phyloP scores from a whole-genome alignment of 2,888 invertebrate species.

The Drosophila siamana region DNA sequence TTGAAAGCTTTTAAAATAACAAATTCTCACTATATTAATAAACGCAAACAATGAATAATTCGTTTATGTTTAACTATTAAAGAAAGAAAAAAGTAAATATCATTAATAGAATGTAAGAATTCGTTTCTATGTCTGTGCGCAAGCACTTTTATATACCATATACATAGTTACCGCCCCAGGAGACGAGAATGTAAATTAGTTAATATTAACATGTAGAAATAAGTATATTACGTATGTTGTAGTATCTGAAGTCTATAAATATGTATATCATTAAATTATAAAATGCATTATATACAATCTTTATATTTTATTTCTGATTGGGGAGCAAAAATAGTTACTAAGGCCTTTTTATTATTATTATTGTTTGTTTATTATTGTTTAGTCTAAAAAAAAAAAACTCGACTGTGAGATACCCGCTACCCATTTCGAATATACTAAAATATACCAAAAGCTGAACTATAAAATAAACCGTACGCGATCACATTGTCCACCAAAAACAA shows the following conservation, averaged over 20 bases:
- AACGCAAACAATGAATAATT: slow-evolving; percentile 46
- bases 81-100: slow-evolving; percentile 9
- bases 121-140: slow-evolving; percentile 51
- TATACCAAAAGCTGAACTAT: too few relatives aligned
- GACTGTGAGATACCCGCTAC: too few relatives aligned
- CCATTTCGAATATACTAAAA: too few relatives aligned
- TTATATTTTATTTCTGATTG: neutral
- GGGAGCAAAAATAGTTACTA: too few relatives aligned
- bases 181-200: slow-evolving; percentile 59
- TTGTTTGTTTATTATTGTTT: too few relatives aligned
- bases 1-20: slow-evolving; percentile 74
- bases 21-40: slow-evolving; percentile 73
- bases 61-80: slow-evolving; percentile 21
- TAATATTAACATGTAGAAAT: slow-evolving; percentile 50
- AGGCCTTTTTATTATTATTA: too few relatives aligned
- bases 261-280: slow-evolving; percentile 73
- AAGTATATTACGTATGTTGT: slow-evolving; percentile 55
- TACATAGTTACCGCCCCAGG: slow-evolving; percentile 27
- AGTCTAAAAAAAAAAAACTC: too few relatives aligned
- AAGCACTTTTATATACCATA: slow-evolving; percentile 53
- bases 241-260: slow-evolving; percentile 63
- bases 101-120: slow-evolving; percentile 18
- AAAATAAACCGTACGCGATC: too few relatives aligned
- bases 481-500: too few relatives aligned
- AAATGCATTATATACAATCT: slow-evolving; percentile 20